Base-by-base conservation (phyloP, 2,888 invertebrate species). In the Acanthopleura granulata region DNA sequence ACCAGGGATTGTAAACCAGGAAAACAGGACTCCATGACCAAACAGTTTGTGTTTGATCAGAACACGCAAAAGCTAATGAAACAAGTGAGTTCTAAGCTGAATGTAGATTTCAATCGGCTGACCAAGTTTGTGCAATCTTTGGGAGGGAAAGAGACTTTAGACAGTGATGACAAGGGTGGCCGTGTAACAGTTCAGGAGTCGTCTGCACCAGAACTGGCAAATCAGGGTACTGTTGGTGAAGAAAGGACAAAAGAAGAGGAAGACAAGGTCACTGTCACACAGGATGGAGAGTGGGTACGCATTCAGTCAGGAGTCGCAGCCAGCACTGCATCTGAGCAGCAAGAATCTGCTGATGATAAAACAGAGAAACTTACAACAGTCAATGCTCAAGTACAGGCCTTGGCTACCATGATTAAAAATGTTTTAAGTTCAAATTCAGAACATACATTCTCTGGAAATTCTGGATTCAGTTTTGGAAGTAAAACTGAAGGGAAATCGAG, bases 381-480 rank as follows among this genome's bases (percentile, higher is more conserved):
- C 57, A 57, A 22, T 57, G n/a, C 57, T 14, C 16, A 27, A 66
- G 29, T 66, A 25, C 18, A 66, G 22, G 66, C 18, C 22, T 25
- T 66, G 29, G 22, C 66, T 16, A 25, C 22, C 22, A 66, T 66
- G 66, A 27, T 66, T 16, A 66, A 25, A 66, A 66, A 66, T 27
- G 29, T 27, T 27, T 27, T 66, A 27, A 66, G 6, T 22, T 66
- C 66, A 22, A 66, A 25, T 25, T 66, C 66, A 22, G 25, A 66
- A 27, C 27, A 66, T 22, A 25, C 25, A 6, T 66, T 66, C 25
- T 66, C 66, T 6, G 66, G 66, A 27, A 66, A 66, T 27, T 66
- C 66, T 22, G 66, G 66, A 66, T 66, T 66, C 29, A 66, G 66
- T 66, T 66, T 66, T 66, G 66, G 66, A 16, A 25, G 29, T 22